These are phyloP conservation scores for Troglohyphantes excavatus DNA, from an alignment of 2,888 invertebrate species.

Conservation along the genomic window DNA sequence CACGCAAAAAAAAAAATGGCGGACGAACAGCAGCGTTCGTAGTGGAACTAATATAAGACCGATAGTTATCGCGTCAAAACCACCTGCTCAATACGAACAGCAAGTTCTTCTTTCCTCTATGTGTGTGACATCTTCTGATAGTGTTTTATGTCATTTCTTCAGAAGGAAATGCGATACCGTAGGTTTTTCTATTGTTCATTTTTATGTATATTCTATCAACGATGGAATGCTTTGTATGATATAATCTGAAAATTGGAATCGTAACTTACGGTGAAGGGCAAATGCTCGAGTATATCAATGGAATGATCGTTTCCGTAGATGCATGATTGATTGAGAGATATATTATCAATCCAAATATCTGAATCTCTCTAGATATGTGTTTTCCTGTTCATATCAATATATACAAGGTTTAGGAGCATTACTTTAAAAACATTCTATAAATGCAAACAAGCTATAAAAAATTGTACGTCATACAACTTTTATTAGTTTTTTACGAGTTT, in stretches of 20 bases:
- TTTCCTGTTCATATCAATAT: too few species aligned
- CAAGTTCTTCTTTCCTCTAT: neutral
- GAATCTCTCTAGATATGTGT: too few species aligned
- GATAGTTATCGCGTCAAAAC: neutral
- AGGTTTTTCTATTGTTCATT: neutral
- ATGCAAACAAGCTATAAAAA: too few species aligned
- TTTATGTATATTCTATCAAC: neutral
- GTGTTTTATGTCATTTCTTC: neutral
- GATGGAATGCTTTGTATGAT: neutral
- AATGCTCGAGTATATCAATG: neutral
- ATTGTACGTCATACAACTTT: too few species aligned
- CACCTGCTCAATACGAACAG: neutral
- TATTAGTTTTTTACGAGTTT: too few species aligned
- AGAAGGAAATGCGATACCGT: neutral
- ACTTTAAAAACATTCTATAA: too few species aligned
- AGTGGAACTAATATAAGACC: slow-evolving; percentile 4
- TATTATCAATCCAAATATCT: too few species aligned
- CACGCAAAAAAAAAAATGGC: too few species aligned
- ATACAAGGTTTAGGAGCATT: too few species aligned
- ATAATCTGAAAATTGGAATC: neutral
- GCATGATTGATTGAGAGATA: too few species aligned
- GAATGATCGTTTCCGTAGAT: neutral
- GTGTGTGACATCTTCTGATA: neutral
- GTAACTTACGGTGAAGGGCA: neutral
- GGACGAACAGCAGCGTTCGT: neutral